Evolutionary conservation across 2,888 invertebrate genomes (phyloP).

Genomic region (Acronicta alni): DNA sequence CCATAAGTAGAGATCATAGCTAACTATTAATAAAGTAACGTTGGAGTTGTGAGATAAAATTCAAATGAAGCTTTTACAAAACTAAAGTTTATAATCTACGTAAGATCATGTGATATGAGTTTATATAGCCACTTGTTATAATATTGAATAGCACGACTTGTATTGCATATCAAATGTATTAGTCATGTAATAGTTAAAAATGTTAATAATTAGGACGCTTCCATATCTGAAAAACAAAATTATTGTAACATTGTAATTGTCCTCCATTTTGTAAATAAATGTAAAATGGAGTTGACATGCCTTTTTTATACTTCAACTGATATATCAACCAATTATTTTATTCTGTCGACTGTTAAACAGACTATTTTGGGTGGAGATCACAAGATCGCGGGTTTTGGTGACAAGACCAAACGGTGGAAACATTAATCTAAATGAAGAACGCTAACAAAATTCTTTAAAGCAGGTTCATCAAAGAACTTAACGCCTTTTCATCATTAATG

Average conservation of each 20-base stretch:
- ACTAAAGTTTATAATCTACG: slow-evolving; percentile 82
- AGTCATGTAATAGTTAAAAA: slow-evolving; percentile 72
- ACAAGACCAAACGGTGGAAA: slow-evolving; percentile 37
- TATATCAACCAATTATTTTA: slow-evolving; percentile 45
- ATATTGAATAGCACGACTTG: slow-evolving; percentile 83
- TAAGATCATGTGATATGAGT: slow-evolving; percentile 88
- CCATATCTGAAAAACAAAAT: slow-evolving; percentile 66
- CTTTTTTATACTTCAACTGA: slow-evolving; percentile 74
- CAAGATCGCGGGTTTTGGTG: slow-evolving; percentile 47
- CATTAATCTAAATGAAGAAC: slow-evolving; percentile 55
- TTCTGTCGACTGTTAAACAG: slow-evolving; percentile 42
- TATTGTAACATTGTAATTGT: slow-evolving; percentile 56
- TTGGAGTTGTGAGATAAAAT: slow-evolving; percentile 86
- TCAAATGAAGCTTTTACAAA: slow-evolving; percentile 81
- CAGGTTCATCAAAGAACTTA: slow-evolving; percentile 19
- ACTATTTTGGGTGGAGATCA: slow-evolving; percentile 55
- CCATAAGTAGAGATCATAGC: slow-evolving; percentile 78
- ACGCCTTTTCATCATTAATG: slow-evolving; percentile 26
- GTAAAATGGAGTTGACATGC: slow-evolving; percentile 53
- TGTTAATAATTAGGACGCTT: slow-evolving; percentile 68
- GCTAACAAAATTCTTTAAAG: slow-evolving; percentile 30
- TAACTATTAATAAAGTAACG: slow-evolving; percentile 76
- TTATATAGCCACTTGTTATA: slow-evolving; percentile 86
- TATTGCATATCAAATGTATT: slow-evolving; percentile 87
- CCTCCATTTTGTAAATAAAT: slow-evolving; percentile 59